Evolutionary conservation across 2,113 vertebrate genomes (phyloP).

Genomic region (Melanotaenia duboulayi): DNA sequence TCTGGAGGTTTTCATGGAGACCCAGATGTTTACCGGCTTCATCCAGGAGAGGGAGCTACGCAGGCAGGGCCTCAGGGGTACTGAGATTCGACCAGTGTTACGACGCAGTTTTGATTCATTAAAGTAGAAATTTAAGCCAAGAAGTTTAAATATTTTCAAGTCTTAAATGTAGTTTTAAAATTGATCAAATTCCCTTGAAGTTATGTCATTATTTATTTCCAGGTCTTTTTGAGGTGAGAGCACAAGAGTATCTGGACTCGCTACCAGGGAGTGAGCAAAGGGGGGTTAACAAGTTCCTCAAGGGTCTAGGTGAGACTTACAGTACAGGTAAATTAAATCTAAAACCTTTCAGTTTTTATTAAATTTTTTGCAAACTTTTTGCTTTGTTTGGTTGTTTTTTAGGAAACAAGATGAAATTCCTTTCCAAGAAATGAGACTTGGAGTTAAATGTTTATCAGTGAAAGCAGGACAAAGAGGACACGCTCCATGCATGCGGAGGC

Average conservation of each 20-base stretch:
- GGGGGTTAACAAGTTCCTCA: constrained; percentile 95
- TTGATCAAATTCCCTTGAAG: too few species aligned
- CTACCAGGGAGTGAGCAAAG: constrained; percentile 92
- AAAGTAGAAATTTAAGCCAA: background rate
- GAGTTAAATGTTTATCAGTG: background rate
- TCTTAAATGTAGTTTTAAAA: too few species aligned
- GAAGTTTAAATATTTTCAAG: too few species aligned
- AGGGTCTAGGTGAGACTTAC: constrained; percentile 88
- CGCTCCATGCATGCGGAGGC: background rate
- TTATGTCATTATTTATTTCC: constrained; percentile 17
- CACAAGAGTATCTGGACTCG: constrained; percentile 94
- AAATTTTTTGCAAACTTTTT: background rate
- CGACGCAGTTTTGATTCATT: background rate
- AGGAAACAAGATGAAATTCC: constrained; percentile 87
- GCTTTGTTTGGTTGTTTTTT: constrained; percentile 25
- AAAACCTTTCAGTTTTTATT: background rate
- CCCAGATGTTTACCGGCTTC: constrained; percentile 93
- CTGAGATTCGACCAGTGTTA: background rate
- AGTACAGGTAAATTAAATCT: background rate
- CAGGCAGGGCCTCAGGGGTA: constrained; percentile 90
- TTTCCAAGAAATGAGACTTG: constrained; percentile 82
- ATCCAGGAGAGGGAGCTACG: constrained; percentile 93
- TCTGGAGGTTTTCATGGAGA: constrained; percentile 98
- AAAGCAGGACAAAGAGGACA: constrained; percentile 23
- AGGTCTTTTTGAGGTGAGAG: constrained; percentile 95